phyloP scores from a whole-genome alignment of 1,140 invertebrate genomes.

The Aphelenchoides fujianensis region DNA sequence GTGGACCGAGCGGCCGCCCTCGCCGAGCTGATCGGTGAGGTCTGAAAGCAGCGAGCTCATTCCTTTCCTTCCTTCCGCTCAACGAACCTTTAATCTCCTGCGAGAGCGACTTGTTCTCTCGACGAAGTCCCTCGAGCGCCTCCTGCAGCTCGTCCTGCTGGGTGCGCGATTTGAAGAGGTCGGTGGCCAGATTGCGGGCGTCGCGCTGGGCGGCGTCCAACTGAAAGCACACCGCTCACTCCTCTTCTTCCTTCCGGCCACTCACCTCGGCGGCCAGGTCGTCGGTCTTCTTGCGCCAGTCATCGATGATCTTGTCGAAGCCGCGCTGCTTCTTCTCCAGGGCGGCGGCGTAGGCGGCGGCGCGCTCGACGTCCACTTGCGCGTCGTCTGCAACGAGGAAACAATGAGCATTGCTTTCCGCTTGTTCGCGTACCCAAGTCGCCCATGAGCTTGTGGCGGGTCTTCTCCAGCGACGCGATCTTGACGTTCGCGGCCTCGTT shows the following conservation, averaged over 20 bases:
- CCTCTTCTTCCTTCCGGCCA: no score
- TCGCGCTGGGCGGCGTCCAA: constrained; percentile 96
- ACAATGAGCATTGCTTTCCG: constrained; percentile 85
- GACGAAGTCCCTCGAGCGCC: constrained; percentile 83
- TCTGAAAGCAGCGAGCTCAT: no score
- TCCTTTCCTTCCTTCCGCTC: no score
- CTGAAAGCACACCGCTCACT: no score
- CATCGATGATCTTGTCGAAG: constrained; percentile 98
- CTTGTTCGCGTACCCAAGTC: constrained; percentile 78
- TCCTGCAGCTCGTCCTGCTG: constrained; percentile 91
- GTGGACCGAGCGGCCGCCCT: constrained; percentile 86
- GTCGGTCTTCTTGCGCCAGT: constrained; percentile 99
- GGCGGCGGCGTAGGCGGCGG: constrained; percentile 62
- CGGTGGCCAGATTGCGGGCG: constrained; percentile 97
- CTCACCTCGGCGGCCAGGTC: constrained; percentile 93
- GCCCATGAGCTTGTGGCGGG: constrained; percentile 88
- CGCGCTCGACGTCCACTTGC: constrained; percentile 59
- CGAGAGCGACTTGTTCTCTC: constrained; percentile 86
- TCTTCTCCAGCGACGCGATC: constrained; percentile 91
- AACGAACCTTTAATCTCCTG: constrained; percentile 85
- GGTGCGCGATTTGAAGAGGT: constrained; percentile 96
- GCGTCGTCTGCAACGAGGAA: constrained; percentile 33
- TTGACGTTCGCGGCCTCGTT: constrained; percentile 97
- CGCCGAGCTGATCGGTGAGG: constrained; percentile 93
- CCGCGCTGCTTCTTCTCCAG: constrained; percentile 99